A percentile compares a stretch with the other conserved stretches of the same genome.
Evolutionary conservation across 2,113 vertebrate species (phyloP).

Genomic region (Datnioides undecimradiatus): DNA sequence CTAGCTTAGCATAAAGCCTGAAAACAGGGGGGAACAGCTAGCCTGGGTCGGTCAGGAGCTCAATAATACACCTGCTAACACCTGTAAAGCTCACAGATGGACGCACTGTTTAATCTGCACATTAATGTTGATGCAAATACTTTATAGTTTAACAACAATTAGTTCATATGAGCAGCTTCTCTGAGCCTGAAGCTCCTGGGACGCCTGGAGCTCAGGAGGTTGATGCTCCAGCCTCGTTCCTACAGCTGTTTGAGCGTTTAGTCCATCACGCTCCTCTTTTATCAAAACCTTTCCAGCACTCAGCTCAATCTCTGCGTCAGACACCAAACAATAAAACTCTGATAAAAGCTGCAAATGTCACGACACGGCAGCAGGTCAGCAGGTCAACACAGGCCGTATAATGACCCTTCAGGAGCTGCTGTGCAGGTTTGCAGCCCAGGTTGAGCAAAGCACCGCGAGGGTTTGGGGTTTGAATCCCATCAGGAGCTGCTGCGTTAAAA

Average conservation of each 20-base stretch:
- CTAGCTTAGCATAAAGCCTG: background rate
- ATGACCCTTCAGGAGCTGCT: background rate
- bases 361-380: background rate
- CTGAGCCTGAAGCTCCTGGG: background rate
- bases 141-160: no score
- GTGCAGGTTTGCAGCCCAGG: background rate
- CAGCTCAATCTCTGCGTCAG: background rate
- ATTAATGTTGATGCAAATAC: no score
- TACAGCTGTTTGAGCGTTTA: background rate
- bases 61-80: background rate
- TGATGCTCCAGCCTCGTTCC: background rate
- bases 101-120: no score
- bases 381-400: background rate
- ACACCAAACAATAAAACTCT: no score
- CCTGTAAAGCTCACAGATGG: background rate
- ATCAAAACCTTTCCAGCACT: background rate
- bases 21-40: background rate
- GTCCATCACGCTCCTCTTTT: background rate
- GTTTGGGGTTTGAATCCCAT: background rate
- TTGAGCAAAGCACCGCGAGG: background rate
- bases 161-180: no score
- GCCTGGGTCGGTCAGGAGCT: background rate
- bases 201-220: background rate
- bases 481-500: slow-evolving; percentile 1
- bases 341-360: background rate